Conservation (phyloP, 2,888 invertebrate genomes). For the Ectobius pallidus region DNA sequence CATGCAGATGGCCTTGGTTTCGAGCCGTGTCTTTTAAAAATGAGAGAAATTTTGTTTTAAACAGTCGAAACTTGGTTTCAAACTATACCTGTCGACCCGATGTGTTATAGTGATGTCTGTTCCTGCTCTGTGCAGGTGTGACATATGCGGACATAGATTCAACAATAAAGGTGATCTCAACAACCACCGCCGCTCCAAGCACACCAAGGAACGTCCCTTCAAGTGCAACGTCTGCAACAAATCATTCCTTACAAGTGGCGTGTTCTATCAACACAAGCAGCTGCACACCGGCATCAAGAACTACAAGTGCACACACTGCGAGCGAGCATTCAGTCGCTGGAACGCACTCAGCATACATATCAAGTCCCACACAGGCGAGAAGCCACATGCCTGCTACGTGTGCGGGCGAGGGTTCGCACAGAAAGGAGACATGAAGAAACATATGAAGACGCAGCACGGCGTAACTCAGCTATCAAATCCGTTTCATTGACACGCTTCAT, state of each 20-base stretch:
- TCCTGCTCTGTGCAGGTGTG: too few relatives aligned
- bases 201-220: slow-evolving; percentile 34
- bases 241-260: slow-evolving; percentile 30
- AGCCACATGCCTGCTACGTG: slow-evolving; percentile 25
- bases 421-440: slow-evolving; percentile 36
- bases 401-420: slow-evolving; percentile 32
- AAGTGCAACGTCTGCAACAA: slow-evolving; percentile 26
- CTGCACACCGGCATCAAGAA: slow-evolving; percentile 29
- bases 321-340: slow-evolving; percentile 27
- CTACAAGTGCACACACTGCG: slow-evolving; percentile 27
- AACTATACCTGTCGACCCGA: too few relatives aligned
- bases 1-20: too few relatives aligned
- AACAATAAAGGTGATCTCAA: slow-evolving; percentile 32
- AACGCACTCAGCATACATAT: slow-evolving; percentile 30
- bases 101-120: too few relatives aligned
- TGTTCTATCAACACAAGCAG: slow-evolving; percentile 31
- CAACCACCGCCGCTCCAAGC: slow-evolving; percentile 32
- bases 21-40: too few relatives aligned
- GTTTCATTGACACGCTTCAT: too few relatives aligned
- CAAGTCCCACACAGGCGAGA: slow-evolving; percentile 30
- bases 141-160: slow-evolving; percentile 28
- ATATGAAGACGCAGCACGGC: slow-evolving; percentile 28
- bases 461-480: too few relatives aligned
- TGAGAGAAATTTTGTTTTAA: too few relatives aligned
- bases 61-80: too few relatives aligned